These are phyloP conservation scores for Apodemia duryi DNA, from an alignment of 2,888 invertebrate species.

Conservation along the genomic window DNA sequence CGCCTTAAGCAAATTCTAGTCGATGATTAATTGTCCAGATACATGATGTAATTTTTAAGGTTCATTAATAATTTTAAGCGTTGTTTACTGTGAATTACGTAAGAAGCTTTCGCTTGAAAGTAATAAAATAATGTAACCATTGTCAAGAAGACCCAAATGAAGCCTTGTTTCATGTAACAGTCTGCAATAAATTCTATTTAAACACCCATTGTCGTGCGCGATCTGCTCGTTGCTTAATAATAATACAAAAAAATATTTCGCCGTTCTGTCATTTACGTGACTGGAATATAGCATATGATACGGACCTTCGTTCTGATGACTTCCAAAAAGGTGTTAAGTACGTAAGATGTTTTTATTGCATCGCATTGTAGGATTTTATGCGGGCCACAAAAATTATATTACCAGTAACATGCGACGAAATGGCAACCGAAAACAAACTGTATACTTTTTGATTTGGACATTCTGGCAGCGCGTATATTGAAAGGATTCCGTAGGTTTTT, in stretches of 20 bases:
- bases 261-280: neutral
- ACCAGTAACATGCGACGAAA: conserved; percentile 8
- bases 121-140: conserved; percentile 67
- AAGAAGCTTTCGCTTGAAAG: conserved; percentile 59
- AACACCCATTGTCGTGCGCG: conserved; percentile 31
- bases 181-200: conserved; percentile 32
- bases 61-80: conserved; percentile 72
- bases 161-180: conserved; percentile 49
- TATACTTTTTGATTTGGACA: neutral
- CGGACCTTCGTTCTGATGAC: neutral
- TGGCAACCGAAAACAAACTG: conserved; percentile 7
- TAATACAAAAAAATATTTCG: neutral
- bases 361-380: conserved; percentile 20
- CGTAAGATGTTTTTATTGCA: conserved; percentile 25
- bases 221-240: conserved; percentile 19
- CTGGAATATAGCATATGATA: neutral
- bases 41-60: conserved; percentile 61
- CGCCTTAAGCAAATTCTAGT: conserved; percentile 17
- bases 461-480: neutral
- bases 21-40: conserved; percentile 39
- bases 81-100: conserved; percentile 54
- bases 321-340: conserved; percentile 17
- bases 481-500: neutral
- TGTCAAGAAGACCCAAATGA: conserved; percentile 59
- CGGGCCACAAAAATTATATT: conserved; percentile 9